Evolutionary conservation across 2,888 invertebrate species (phyloP).

Genomic region (Emmelina monodactyla): DNA sequence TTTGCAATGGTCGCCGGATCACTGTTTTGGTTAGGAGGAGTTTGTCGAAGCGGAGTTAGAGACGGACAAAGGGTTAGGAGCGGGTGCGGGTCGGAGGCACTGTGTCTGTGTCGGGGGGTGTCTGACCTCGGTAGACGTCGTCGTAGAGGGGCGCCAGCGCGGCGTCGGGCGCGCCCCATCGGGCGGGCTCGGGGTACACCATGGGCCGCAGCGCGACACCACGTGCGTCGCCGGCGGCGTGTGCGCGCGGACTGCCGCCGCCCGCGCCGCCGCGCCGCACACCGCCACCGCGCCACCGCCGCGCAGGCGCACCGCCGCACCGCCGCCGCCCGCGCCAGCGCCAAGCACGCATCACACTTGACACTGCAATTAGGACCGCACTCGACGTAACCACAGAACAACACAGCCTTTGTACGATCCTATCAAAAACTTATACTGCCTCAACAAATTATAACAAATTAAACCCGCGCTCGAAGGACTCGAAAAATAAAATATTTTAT

Average conservation of each 20-base stretch:
- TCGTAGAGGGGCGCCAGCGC: slow-evolving; percentile 72
- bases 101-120: not conserved
- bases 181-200: slow-evolving; percentile 70
- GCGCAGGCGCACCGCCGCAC: slow-evolving; percentile 11
- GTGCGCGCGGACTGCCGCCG: slow-evolving; percentile 45
- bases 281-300: slow-evolving; percentile 15
- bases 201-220: slow-evolving; percentile 55
- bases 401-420: too few relatives aligned
- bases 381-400: too few relatives aligned
- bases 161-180: slow-evolving; percentile 68
- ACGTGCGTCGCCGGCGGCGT: slow-evolving; percentile 43
- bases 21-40: too few relatives aligned
- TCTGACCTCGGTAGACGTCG: slow-evolving; percentile 71
- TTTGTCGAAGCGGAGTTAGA: not conserved
- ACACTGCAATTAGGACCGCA: too few relatives aligned
- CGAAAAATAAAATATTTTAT: not conserved
- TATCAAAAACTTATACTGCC: too few relatives aligned
- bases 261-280: slow-evolving; percentile 13
- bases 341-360: not conserved
- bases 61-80: not conserved
- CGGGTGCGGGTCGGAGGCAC: not conserved
- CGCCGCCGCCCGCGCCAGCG: slow-evolving; percentile 7
- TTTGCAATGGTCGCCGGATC: not conserved
- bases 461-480: too few relatives aligned
- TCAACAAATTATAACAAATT: too few relatives aligned